Percentiles rank a stretch among this genome's conserved stretches.
phyloP scores from a whole-genome alignment of 2,797 vertebrate species.

The Mormyrops boulengeri region DNA sequence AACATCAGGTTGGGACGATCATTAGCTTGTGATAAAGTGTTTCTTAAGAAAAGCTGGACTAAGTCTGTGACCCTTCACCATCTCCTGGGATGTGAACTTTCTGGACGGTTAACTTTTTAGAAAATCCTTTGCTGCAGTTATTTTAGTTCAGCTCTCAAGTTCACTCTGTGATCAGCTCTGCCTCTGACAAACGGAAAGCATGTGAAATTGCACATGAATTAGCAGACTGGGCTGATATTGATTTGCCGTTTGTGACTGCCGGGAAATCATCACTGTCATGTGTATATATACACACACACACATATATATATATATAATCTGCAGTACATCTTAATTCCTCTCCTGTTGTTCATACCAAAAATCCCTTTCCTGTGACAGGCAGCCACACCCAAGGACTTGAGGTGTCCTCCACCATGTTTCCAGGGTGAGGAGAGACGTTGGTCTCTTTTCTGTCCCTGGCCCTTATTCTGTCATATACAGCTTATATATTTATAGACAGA shows the following conservation, averaged over 20 bases:
- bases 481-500: not conserved
- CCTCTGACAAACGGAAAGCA: not conserved
- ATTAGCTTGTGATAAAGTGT: not conserved
- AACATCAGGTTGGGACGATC: not conserved
- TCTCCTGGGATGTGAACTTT: not conserved
- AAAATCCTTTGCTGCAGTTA: not conserved
- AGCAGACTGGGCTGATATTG: not conserved
- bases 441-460: not conserved
- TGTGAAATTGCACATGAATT: not conserved
- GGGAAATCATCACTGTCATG: not conserved
- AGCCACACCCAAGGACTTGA: not conserved
- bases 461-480: not conserved
- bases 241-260: not conserved
- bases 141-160: not conserved
- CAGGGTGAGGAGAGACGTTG: not conserved
- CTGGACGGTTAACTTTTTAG: not conserved
- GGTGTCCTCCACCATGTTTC: not conserved
- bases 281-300: too few relatives aligned
- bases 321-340: not conserved
- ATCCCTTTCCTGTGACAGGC: not conserved
- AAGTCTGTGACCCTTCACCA: not conserved
- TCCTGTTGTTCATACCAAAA: not conserved
- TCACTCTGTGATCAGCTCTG: not conserved
- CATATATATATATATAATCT: not conserved
- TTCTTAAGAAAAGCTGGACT: not conserved